phyloP scores from a whole-genome alignment of 2,888 invertebrate genomes.

The Dasypogon diadema region DNA sequence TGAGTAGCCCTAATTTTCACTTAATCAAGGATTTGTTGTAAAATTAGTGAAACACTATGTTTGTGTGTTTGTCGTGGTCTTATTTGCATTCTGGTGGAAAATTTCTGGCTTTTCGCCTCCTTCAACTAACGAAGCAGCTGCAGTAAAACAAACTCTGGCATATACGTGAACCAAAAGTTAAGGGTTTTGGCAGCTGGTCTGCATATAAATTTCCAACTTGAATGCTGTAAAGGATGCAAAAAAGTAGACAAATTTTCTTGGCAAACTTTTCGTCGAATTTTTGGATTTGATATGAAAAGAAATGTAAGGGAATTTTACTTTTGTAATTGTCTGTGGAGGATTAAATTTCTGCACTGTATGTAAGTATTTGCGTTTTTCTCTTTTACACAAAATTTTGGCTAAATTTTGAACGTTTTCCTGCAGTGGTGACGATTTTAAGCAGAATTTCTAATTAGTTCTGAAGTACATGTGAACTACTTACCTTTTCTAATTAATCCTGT shows the following conservation, averaged over 20 bases:
- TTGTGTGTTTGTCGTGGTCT: background rate
- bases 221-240: conserved; percentile 24
- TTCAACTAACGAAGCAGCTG: conserved; percentile 25
- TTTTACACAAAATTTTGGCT: too few species aligned
- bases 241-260: conserved; percentile 37
- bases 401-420: too few species aligned
- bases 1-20: conserved; percentile 3
- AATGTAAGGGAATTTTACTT: background rate
- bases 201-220: conserved; percentile 37
- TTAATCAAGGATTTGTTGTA: conserved; percentile 30
- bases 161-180: conserved; percentile 39
- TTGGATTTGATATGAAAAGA: background rate
- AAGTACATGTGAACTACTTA: too few species aligned
- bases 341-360: too few species aligned
- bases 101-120: background rate
- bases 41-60: conserved; percentile 1
- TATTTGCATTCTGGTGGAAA: conserved; percentile 18
- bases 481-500: too few species aligned
- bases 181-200: conserved; percentile 41
- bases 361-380: too few species aligned
- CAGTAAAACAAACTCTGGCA: background rate
- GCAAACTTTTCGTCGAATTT: conserved; percentile 14
- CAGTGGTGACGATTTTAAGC: too few species aligned
- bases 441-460: too few species aligned
- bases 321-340: too few species aligned